phyloP scores from a whole-genome alignment of 2,888 invertebrate genomes.

The Sussaba pulchella region DNA sequence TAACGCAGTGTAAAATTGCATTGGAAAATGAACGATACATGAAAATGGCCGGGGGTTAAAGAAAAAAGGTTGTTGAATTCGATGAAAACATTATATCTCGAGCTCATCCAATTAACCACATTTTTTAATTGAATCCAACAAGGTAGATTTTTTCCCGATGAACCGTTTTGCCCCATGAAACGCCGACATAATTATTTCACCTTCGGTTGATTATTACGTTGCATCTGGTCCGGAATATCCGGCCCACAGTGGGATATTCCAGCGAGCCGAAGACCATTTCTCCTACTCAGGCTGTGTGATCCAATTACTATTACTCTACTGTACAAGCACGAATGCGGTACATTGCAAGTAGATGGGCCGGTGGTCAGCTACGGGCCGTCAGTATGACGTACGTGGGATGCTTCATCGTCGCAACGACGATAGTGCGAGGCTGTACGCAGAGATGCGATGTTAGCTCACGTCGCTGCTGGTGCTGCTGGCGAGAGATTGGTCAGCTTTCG shows the following conservation, averaged over 20 bases:
- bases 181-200: not conserved
- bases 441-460: conserved; percentile 38
- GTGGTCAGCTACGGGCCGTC: conserved; percentile 55
- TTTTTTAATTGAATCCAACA: too few species aligned
- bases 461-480: conserved; percentile 21
- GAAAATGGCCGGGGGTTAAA: too few species aligned
- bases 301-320: conserved; percentile 59
- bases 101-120: too few species aligned
- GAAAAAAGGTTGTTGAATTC: too few species aligned
- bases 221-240: conserved; percentile 18
- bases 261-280: conserved; percentile 37
- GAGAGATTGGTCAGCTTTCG: conserved; percentile 54
- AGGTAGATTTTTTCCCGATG: too few species aligned
- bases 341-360: conserved; percentile 55
- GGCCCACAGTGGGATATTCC: not conserved
- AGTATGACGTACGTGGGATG: conserved; percentile 51
- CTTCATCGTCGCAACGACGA: conserved; percentile 30
- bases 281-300: conserved; percentile 47
- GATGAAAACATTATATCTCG: too few species aligned
- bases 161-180: too few species aligned
- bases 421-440: conserved; percentile 28
- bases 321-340: conserved; percentile 29
- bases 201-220: conserved; percentile 8
- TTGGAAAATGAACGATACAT: too few species aligned
- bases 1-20: too few species aligned